These are phyloP conservation scores for Lasiurus borealis DNA, from an alignment of 2,113 vertebrate genomes.

Conservation along the genomic window DNA sequence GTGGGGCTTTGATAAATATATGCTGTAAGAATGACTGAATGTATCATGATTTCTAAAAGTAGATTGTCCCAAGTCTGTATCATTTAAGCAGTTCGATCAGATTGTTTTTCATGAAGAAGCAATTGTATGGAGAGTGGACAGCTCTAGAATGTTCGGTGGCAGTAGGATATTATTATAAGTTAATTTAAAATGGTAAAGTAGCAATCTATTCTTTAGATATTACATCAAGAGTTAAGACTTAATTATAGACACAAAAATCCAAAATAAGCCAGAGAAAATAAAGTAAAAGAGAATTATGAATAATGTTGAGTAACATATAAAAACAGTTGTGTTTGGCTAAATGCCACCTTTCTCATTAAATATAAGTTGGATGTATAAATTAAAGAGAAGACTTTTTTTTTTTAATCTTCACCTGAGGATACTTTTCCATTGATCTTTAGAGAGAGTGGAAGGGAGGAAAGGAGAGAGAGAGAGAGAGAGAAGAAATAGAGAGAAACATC, in stretches of 20 bases:
- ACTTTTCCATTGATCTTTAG: no score
- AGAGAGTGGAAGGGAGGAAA: no score
- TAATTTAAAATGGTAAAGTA: slow-evolving; percentile 35
- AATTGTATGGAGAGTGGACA: not conserved
- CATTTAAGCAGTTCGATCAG: not conserved
- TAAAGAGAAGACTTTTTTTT: not conserved
- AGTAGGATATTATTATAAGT: not conserved
- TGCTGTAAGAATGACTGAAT: not conserved
- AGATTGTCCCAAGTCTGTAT: not conserved
- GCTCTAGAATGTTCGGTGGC: not conserved
- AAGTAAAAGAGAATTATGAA: not conserved
- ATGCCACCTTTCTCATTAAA: slow-evolving; percentile 38
- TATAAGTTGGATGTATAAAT: not conserved
- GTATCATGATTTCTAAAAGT: not conserved
- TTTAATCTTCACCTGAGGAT: no score
- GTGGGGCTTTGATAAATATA: not conserved
- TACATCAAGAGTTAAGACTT: not conserved
- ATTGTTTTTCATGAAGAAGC: not conserved
- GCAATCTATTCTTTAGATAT: not conserved
- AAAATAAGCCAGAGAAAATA: slow-evolving; percentile 22
- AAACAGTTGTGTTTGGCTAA: not conserved
- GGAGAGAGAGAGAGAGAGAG: no score
- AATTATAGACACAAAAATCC: not conserved
- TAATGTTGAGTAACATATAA: not conserved
- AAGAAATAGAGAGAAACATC: no score